phyloP scores from a whole-genome alignment of 2,113 vertebrate genomes.

The Sapayoa aenigma region DNA sequence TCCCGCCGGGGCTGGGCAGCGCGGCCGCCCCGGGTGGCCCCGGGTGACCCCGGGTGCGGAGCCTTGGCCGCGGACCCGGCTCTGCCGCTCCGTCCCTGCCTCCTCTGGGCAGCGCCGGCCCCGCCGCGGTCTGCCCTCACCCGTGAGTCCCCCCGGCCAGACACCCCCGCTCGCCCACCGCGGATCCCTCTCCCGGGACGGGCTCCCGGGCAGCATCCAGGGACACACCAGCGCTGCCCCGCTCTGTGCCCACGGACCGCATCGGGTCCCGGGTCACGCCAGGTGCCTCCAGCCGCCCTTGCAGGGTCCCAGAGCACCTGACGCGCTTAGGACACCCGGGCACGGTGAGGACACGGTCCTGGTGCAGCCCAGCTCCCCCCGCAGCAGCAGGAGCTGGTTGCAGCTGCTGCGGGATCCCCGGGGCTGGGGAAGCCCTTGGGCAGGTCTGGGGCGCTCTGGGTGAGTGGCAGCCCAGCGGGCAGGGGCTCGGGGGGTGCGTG shows the following conservation, averaged over 20 bases:
- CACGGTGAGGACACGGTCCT: background rate
- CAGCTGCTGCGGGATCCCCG: background rate
- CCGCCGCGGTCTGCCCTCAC: background rate
- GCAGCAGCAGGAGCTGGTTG: background rate
- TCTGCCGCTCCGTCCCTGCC: background rate
- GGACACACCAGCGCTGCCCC: too few relatives aligned
- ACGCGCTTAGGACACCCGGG: background rate
- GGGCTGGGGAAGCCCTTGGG: background rate
- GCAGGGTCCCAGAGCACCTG: background rate
- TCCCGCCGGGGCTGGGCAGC: background rate
- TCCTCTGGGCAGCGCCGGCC: background rate
- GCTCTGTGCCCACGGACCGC: background rate
- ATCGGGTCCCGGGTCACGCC: background rate
- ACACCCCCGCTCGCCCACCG: too few relatives aligned
- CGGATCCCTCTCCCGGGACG: too few relatives aligned
- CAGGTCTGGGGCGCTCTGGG: background rate
- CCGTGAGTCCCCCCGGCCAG: background rate
- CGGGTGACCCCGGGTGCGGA: background rate
- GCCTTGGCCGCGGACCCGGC: background rate
- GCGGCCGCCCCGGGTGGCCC: too few relatives aligned
- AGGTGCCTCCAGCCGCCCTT: background rate
- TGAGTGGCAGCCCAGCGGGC: background rate
- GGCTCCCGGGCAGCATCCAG: background rate
- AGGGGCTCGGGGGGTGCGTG: background rate
- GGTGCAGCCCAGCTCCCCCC: background rate